phyloP scores from a whole-genome alignment of 2,888 invertebrate genomes.

The Scaptomyza tumidula region DNA sequence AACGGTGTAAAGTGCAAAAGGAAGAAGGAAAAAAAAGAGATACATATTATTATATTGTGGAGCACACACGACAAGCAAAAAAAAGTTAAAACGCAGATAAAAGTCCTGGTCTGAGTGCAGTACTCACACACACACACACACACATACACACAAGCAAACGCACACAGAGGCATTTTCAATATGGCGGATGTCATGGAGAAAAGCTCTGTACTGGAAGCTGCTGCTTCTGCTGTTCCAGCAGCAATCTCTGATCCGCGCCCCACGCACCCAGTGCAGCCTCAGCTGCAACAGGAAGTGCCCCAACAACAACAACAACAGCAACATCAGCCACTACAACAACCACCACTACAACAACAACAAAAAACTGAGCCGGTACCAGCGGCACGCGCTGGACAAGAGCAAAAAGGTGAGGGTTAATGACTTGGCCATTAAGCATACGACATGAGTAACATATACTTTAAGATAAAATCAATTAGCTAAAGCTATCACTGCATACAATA shows the following conservation, averaged over 20 bases:
- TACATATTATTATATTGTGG: conserved; percentile 25
- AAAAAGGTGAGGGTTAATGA: conserved; percentile 67
- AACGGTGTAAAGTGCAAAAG: conserved; percentile 43
- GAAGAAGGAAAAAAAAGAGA: conserved; percentile 20
- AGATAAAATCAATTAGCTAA: conserved; percentile 65
- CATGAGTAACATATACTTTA: conserved; percentile 27
- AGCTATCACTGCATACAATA: conserved; percentile 10
- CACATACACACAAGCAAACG: conserved; percentile 35
- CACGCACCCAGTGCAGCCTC: conserved; percentile 39
- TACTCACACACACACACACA: conserved; percentile 32
- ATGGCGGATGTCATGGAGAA: conserved; percentile 84
- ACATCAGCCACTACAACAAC: conserved; percentile 37
- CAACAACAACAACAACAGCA: conserved; percentile 52
- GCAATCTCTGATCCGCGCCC: conserved; percentile 63
- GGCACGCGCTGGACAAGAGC: conserved; percentile 73
- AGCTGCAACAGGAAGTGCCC: conserved; percentile 58
- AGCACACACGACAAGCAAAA: conserved; percentile 63
- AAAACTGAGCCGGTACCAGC: conserved; percentile 50
- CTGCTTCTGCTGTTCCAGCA: conserved; percentile 63
- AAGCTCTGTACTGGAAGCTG: conserved; percentile 82
- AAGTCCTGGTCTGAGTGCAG: conserved; percentile 68
- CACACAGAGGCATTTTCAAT: conserved; percentile 63
- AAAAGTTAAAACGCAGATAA: conserved; percentile 55
- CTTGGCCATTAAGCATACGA: conserved; percentile 65
- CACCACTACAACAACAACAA: conserved; percentile 40